A percentile compares a stretch with the other conserved stretches of the same genome.
phyloP scores from a whole-genome alignment of 2,113 vertebrate genomes.

The Mus spicilegus region DNA sequence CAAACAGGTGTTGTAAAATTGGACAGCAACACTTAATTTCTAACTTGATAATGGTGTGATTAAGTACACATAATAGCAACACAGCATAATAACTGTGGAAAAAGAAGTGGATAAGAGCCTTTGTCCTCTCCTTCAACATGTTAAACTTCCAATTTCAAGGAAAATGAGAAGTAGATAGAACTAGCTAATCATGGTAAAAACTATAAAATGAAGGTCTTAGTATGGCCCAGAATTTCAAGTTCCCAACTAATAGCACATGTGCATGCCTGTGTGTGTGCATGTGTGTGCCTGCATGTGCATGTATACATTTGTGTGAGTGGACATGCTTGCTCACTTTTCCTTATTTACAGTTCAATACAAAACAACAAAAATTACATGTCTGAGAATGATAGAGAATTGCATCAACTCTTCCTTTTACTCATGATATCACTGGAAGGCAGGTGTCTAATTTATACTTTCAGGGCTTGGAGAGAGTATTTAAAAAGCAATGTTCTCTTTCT shows the following conservation, averaged over 20 bases:
- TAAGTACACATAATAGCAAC: conserved; percentile 55
- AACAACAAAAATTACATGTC: not conserved
- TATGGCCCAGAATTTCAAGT: not conserved
- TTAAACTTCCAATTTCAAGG: conserved; percentile 47
- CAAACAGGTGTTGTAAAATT: not conserved
- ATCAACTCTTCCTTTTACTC: fast-evolving
- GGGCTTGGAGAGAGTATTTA: conserved; percentile 4
- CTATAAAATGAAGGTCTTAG: not conserved
- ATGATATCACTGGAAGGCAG: not conserved
- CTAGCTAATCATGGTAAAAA: not conserved
- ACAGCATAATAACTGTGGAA: not conserved
- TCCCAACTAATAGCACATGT: not conserved
- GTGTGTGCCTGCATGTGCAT: not conserved
- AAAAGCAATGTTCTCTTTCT: not conserved
- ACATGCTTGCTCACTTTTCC: not conserved
- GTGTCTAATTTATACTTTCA: not conserved
- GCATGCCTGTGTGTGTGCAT: no score
- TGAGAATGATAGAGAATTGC: not conserved
- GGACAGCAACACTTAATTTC: conserved; percentile 32
- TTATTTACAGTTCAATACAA: not conserved
- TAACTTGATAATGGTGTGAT: conserved; percentile 70
- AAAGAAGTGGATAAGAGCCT: not conserved
- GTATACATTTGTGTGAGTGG: not conserved
- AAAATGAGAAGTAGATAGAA: not conserved
- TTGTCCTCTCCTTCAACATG: not conserved